These are phyloP conservation scores for Pyrrhia umbra DNA, from an alignment of 2,888 invertebrate species.

Conservation along the genomic window DNA sequence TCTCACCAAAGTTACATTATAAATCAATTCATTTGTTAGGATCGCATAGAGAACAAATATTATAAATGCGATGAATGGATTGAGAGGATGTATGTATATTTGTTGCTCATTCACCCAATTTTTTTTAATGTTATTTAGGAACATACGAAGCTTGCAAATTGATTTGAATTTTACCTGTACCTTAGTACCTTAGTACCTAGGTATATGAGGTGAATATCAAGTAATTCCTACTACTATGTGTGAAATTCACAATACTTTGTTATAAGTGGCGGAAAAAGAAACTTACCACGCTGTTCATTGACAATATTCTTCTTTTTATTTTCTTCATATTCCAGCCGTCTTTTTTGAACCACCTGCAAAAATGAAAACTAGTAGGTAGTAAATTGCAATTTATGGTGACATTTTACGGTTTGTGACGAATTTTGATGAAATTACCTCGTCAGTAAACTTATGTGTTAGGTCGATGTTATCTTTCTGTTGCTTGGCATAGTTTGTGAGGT, in stretches of 20 bases:
- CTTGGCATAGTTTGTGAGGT: constrained; percentile 88
- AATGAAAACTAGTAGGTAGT: neutral
- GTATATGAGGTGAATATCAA: neutral
- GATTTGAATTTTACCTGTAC: neutral
- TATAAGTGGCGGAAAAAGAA: neutral
- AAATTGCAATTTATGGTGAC: neutral
- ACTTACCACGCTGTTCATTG: constrained; percentile 64
- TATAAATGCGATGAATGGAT: too few species aligned
- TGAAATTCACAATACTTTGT: neutral
- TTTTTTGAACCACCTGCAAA: constrained; percentile 81
- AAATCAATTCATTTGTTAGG: too few species aligned
- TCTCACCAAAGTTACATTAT: too few species aligned
- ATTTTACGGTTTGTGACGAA: neutral
- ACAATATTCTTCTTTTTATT: constrained; percentile 59
- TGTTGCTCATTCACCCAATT: too few species aligned
- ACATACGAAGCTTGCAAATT: too few species aligned
- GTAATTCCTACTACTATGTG: neutral
- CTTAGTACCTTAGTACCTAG: too few species aligned
- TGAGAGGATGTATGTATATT: too few species aligned
- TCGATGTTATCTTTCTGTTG: constrained; percentile 90
- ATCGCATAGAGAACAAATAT: too few species aligned
- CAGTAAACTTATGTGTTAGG: constrained; percentile 91
- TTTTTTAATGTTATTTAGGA: too few species aligned
- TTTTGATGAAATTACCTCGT: constrained; percentile 71
- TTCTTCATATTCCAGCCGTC: constrained; percentile 75